Percentiles rank a stretch among this genome's conserved stretches.
Evolutionary conservation across 2,797 vertebrate species (phyloP).

Genomic region (Sibirionetta formosa): DNA sequence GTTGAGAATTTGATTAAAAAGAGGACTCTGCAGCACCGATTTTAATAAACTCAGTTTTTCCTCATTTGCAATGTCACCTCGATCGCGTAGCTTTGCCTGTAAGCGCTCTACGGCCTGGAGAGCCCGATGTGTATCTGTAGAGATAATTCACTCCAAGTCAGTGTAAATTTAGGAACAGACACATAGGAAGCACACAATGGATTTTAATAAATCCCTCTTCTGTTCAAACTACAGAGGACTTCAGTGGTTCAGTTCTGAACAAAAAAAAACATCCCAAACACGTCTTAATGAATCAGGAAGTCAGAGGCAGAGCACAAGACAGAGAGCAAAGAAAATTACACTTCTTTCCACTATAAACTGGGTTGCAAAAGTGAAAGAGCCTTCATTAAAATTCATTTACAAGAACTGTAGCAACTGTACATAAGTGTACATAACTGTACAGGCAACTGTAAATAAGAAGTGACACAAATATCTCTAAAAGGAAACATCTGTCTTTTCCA

Average conservation of each 20-base stretch:
- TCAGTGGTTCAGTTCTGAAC: background rate
- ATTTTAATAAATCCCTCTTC: background rate
- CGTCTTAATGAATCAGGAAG: background rate
- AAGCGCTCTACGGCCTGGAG: constrained; percentile 96
- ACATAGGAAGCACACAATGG: background rate
- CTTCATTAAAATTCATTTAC: background rate
- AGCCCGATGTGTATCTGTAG: constrained; percentile 92
- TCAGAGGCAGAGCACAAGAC: background rate
- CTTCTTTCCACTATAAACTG: background rate
- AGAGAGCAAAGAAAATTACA: background rate
- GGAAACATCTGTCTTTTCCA: background rate
- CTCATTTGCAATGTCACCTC: constrained; percentile 91
- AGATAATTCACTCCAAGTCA: constrained; percentile 62
- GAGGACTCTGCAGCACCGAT: constrained; percentile 95
- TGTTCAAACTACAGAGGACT: background rate
- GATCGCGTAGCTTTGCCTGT: constrained; percentile 93
- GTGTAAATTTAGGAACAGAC: constrained; percentile 35
- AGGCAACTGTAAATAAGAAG: background rate
- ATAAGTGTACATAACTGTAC: background rate
- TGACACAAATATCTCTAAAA: background rate
- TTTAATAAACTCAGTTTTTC: constrained; percentile 94
- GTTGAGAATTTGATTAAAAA: constrained; percentile 96
- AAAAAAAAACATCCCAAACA: background rate
- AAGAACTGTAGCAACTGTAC: background rate
- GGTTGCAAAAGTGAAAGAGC: background rate